Evolutionary conservation across 2,888 invertebrate species (phyloP), one percentile per base, ranked within the genome.

Genomic region (Chelonus formosanus): DNA sequence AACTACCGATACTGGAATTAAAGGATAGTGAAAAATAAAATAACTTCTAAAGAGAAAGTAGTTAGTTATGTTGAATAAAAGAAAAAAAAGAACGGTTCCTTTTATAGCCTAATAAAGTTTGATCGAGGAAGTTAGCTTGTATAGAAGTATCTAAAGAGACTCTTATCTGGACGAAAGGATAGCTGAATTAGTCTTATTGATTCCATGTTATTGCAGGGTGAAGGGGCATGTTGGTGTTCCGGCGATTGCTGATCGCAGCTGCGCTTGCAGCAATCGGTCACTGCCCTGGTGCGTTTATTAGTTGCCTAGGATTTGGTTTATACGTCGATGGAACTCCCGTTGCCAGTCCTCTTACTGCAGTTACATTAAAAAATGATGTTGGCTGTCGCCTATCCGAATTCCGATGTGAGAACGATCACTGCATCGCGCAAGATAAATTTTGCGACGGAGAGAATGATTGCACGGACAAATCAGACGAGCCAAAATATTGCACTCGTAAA

Each of bases 371-470:
- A 64, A 65, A 61, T 66, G 58, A 50, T 66, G 65, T 65, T 65
- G 69, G 72, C 61, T 82, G 80, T 75, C 78, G 89, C 59, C 88
- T 88, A 78, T 86, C 86, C 57, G 87, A 87, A 78, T 85, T 82
- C 77, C 81, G 78, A 69, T 85, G 86, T 71, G 74, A 77, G 61
- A 84, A 84, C 69, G 86, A 86, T 5, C 84, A 83, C 69, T 92
- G 93, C 84, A 88, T 93, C 76, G 89, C 91, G 3, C 85, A 90
- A 81, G 91, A 91, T 85, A 90, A 90, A 81, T 92, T 88, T 83
- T 94, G 93, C 85, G 91, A 94, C 78, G 92, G 93, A 20, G 87
- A 90, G 69, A 89, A 90, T 76, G 92, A 94, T 82, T 94, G 93
- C 79, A 88, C 89, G 35, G 93, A 93, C 84, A 90, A 90, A 78